Percentiles rank a stretch among this genome's conserved stretches.
phyloP scores from a whole-genome alignment of 2,113 vertebrate species.

The Cricetomys ansorgei region DNA sequence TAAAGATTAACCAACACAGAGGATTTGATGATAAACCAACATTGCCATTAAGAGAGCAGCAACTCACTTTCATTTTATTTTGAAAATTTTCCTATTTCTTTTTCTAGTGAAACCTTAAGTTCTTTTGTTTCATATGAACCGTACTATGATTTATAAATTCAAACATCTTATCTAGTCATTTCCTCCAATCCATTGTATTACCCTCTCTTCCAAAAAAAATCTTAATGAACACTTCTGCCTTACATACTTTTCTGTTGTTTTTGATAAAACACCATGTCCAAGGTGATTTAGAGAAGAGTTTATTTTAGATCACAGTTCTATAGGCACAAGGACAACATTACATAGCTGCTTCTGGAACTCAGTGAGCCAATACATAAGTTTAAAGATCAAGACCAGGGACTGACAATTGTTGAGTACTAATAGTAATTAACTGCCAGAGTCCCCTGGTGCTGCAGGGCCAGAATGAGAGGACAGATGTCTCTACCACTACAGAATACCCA shows the following conservation, averaged over 20 bases:
- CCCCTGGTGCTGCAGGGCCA: background rate
- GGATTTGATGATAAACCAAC: background rate
- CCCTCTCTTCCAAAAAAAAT: constrained; percentile 30
- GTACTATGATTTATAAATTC: background rate
- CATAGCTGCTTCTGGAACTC: background rate
- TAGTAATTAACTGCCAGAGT: background rate
- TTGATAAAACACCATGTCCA: background rate
- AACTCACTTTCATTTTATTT: background rate
- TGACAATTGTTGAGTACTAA: background rate
- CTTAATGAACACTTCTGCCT: background rate
- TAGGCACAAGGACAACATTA: background rate
- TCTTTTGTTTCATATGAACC: background rate
- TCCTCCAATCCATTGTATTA: background rate
- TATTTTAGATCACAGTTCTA: background rate
- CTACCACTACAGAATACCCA: background rate
- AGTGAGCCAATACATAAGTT: background rate
- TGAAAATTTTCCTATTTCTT: background rate
- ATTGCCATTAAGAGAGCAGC: too few relatives aligned
- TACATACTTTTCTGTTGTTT: too few relatives aligned
- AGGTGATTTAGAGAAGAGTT: background rate
- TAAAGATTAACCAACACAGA: background rate
- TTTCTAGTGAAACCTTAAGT: background rate
- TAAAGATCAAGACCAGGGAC: background rate
- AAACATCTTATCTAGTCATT: background rate
- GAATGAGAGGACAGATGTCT: background rate